Evolutionary conservation across 2,888 invertebrate species (phyloP).

Genomic region (Perithous albicinctus): DNA sequence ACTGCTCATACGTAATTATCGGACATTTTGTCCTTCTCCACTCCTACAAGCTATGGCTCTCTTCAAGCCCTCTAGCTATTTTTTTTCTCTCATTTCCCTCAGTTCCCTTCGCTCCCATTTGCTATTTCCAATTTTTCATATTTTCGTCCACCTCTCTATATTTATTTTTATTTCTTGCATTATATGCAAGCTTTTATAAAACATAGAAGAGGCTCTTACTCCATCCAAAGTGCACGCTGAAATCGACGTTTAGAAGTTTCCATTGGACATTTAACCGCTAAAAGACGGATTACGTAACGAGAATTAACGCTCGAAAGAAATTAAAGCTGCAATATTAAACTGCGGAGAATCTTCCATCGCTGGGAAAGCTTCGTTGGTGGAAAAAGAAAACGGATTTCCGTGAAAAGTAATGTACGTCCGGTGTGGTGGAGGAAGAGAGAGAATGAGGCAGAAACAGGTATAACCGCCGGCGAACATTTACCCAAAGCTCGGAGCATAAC

Average conservation of each 20-base stretch:
- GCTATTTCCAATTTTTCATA: slow-evolving; percentile 68
- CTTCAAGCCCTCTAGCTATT: slow-evolving; percentile 5
- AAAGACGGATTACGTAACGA: neutral
- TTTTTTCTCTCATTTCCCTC: slow-evolving; percentile 4
- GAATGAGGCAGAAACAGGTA: slow-evolving; percentile 11
- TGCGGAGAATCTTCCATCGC: slow-evolving; percentile 6
- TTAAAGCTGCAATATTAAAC: slow-evolving; percentile 12
- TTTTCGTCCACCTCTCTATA: slow-evolving; percentile 63
- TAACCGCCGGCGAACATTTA: slow-evolving; percentile 41
- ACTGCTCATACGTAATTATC: slow-evolving; percentile 79
- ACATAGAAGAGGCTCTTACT: slow-evolving; percentile 25
- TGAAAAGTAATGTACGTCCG: slow-evolving; percentile 43
- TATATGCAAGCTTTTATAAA: slow-evolving; percentile 73
- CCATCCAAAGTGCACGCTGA: neutral
- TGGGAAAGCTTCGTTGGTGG: neutral
- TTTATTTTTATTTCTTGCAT: slow-evolving; percentile 73
- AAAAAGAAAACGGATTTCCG: slow-evolving; percentile 27
- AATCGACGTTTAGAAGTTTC: neutral
- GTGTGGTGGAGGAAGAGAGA: neutral
- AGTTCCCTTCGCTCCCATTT: slow-evolving; percentile 39
- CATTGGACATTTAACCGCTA: neutral
- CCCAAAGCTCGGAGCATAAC: slow-evolving; percentile 49
- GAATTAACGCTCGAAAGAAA: slow-evolving; percentile 7
- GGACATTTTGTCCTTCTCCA: slow-evolving; percentile 73
- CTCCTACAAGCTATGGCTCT: slow-evolving; percentile 39